Percentiles rank a stretch among this genome's conserved stretches.
phyloP scores from a whole-genome alignment of 2,113 vertebrate species.

The rabbit (Oryctolagus cuniculus) region mOryCun1.1 NC_091433.1:183433501-183434000 shows the following conservation, averaged over 20 bases:
- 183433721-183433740: neutral
- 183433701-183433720: constrained; percentile 26
- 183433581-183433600: neutral
- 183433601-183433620: constrained; percentile 19
- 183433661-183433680: neutral
- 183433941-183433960: constrained; percentile 94
- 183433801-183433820: neutral
- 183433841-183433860: neutral
- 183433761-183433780: neutral
- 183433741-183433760: neutral
- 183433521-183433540: neutral
- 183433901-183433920: constrained; percentile 95
- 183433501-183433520: neutral
- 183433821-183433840: neutral
- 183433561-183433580: neutral
- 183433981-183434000: constrained; percentile 86
- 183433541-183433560: neutral
- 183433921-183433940: constrained; percentile 95
- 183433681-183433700: neutral
- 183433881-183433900: constrained; percentile 62
- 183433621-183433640: neutral
- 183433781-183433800: neutral
- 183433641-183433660: neutral
- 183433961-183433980: constrained; percentile 93
- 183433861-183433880: constrained; percentile 23